These are phyloP conservation scores for Tapera naevia DNA, from an alignment of 2,797 vertebrate species.

Conservation along the genomic window DNA sequence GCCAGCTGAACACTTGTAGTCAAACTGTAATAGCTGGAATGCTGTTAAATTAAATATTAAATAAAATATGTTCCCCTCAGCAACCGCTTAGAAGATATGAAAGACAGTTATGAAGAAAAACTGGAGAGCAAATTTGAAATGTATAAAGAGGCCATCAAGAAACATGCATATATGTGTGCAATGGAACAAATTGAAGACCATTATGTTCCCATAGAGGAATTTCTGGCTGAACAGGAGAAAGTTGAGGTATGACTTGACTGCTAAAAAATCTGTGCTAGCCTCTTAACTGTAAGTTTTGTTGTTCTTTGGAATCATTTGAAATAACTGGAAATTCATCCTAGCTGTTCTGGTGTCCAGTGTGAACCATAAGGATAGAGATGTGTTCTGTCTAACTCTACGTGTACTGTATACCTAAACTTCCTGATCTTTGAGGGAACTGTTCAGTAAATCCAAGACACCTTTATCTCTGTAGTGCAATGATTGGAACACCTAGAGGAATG, in stretches of 20 bases:
- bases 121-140: conserved; percentile 90
- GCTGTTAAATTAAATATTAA: not conserved
- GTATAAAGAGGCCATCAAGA: conserved; percentile 91
- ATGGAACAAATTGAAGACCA: conserved; percentile 86
- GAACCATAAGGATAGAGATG: not conserved
- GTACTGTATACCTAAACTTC: not conserved
- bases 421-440: not conserved
- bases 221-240: conserved; percentile 84
- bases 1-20: not conserved
- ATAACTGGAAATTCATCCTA: not conserved
- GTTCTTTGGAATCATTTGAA: not conserved
- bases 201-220: conserved; percentile 86
- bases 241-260: conserved; percentile 77
- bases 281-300: not conserved
- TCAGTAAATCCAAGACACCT: not conserved
- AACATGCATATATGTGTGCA: conserved; percentile 87
- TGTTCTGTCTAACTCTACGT: not conserved
- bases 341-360: not conserved
- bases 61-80: conserved; percentile 56
- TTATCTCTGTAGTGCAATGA: not conserved
- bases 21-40: not conserved
- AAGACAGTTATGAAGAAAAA: conserved; percentile 87
- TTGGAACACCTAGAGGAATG: not conserved
- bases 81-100: conserved; percentile 84
- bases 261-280: not conserved